These are phyloP conservation scores for Physeter macrocephalus DNA, from an alignment of 2,113 vertebrate genomes.

Conservation along the genomic window DNA sequence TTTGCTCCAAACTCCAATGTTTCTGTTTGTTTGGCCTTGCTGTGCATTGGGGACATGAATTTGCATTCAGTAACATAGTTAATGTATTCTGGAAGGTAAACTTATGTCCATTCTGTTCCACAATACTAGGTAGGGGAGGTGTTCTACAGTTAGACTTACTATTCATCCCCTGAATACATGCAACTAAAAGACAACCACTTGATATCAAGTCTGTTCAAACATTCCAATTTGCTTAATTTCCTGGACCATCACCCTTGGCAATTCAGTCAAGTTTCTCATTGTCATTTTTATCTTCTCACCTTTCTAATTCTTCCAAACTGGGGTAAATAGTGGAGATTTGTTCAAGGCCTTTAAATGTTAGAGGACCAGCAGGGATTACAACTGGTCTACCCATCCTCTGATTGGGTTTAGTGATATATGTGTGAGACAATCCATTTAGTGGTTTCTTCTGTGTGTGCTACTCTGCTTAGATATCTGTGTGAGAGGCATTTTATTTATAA, in stretches of 20 bases:
- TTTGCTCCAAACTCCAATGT: too few relatives aligned
- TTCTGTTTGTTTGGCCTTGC: too few relatives aligned
- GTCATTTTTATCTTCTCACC: neutral
- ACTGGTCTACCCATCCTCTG: neutral
- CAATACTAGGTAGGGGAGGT: neutral
- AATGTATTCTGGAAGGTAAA: neutral
- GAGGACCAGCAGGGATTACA: neutral
- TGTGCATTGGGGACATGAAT: rapidly evolving
- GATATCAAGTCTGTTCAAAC: neutral
- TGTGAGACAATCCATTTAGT: neutral
- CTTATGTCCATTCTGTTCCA: neutral
- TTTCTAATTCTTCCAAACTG: neutral
- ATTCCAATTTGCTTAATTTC: neutral
- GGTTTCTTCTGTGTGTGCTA: neutral
- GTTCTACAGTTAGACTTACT: too few relatives aligned
- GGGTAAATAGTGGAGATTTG: neutral
- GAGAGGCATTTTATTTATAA: neutral
- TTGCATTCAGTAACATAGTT: too few relatives aligned
- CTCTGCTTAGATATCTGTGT: neutral
- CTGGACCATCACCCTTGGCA: neutral
- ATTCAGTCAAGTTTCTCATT: neutral
- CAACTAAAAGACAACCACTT: neutral
- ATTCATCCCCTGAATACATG: neutral
- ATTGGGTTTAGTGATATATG: neutral
- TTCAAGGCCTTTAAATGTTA: neutral